These are phyloP conservation scores for Apamea sordens DNA, from an alignment of 2,888 invertebrate species.

Conservation along the genomic window DNA sequence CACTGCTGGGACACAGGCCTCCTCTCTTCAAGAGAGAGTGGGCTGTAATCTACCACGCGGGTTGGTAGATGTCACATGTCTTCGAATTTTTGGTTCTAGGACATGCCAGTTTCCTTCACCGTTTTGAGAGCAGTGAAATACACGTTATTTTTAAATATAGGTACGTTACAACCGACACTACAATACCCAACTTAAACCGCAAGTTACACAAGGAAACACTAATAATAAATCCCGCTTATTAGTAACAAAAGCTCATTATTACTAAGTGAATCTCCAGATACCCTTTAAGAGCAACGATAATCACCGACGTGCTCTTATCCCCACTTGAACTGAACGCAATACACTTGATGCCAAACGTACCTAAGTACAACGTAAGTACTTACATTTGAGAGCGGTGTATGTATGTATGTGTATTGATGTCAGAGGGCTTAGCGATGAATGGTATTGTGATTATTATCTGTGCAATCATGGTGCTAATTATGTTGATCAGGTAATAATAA, in stretches of 20 bases:
- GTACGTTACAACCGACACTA: too few species aligned
- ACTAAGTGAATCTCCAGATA: slow-evolving; percentile 61
- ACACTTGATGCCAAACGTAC: slow-evolving; percentile 45
- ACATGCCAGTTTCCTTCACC: too few species aligned
- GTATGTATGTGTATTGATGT: slow-evolving; percentile 15
- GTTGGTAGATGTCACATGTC: too few species aligned
- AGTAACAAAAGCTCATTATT: slow-evolving; percentile 63
- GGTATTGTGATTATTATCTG: slow-evolving; percentile 22
- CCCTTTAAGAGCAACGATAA: slow-evolving; percentile 63
- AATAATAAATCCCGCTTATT: slow-evolving; percentile 47
- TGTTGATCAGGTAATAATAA: slow-evolving; percentile 11
- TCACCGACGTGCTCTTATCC: slow-evolving; percentile 61
- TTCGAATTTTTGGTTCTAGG: too few species aligned
- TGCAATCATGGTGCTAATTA: slow-evolving; percentile 6
- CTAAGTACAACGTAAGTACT: slow-evolving; percentile 34
- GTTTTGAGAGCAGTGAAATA: too few species aligned
- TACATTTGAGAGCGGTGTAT: slow-evolving; percentile 29
- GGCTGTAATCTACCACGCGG: too few species aligned
- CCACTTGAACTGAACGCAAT: slow-evolving; percentile 56
- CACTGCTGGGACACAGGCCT: too few species aligned
- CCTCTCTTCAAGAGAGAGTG: too few species aligned
- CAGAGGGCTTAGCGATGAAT: slow-evolving; percentile 24
- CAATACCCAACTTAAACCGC: not conserved
- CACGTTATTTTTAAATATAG: too few species aligned
- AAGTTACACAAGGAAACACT: slow-evolving; percentile 19